phyloP scores from a whole-genome alignment of 53 echinoderm and acorn worm species.

The Astropecten irregularis region DNA sequence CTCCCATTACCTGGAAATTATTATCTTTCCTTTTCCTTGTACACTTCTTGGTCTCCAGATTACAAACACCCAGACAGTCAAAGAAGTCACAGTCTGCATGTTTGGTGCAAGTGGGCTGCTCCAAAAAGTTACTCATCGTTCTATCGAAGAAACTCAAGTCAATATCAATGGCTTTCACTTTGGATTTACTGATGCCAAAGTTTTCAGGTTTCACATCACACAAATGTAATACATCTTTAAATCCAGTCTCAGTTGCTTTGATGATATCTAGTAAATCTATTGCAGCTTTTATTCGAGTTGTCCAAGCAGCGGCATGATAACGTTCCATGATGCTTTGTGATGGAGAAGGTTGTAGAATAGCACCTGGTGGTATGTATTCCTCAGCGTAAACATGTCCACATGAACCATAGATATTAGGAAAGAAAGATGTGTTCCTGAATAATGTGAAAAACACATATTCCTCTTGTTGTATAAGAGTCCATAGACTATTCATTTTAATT shows the following conservation, averaged over 20 bases:
- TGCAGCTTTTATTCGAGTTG: constrained; percentile 66
- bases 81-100: constrained; percentile 92
- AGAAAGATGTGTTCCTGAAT: constrained; percentile 50
- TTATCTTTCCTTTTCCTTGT: constrained; percentile 61
- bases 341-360: constrained; percentile 55
- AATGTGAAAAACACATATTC: constrained; percentile 79
- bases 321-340: constrained; percentile 30
- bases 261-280: constrained; percentile 67
- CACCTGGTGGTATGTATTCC: constrained; percentile 77
- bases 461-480: constrained; percentile 83
- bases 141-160: constrained; percentile 85
- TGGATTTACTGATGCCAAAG: constrained; percentile 74
- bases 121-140: constrained; percentile 64
- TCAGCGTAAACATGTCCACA: constrained; percentile 90
- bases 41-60: constrained; percentile 60
- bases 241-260: constrained; percentile 58
- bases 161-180: constrained; percentile 83
- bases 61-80: constrained; percentile 87
- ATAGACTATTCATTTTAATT: constrained; percentile 87
- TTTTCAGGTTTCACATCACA: constrained; percentile 95
- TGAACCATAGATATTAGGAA: constrained; percentile 75
- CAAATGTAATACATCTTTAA: constrained; percentile 67
- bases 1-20: constrained; percentile 89
- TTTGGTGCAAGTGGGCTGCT: constrained; percentile 58
- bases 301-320: constrained; percentile 70